phyloP scores from a whole-genome alignment of 1,140 invertebrate species.

The Trypoxylus dichotomus region DNA sequence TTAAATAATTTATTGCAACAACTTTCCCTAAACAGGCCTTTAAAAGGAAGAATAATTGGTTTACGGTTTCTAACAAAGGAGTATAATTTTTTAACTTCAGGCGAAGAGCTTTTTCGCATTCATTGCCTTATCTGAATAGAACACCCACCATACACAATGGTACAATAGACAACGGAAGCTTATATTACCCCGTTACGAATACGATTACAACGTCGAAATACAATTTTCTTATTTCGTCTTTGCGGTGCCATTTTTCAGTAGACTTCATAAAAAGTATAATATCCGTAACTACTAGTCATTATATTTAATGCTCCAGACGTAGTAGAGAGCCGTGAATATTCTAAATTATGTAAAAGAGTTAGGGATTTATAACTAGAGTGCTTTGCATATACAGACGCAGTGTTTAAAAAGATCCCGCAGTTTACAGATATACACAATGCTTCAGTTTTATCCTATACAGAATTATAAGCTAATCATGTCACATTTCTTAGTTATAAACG shows the following conservation, averaged over 20 bases:
- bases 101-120: neutral
- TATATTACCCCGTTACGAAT: neutral
- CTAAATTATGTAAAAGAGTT: too few relatives aligned
- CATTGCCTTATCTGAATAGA: conserved; percentile 18
- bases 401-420: too few relatives aligned
- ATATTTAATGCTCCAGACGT: too few relatives aligned
- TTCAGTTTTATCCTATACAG: too few relatives aligned
- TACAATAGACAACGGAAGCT: conserved; percentile 25
- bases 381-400: too few relatives aligned
- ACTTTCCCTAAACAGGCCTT: conserved; percentile 1
- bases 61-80: neutral
- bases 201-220: neutral
- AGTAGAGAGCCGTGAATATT: too few relatives aligned
- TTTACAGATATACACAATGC: too few relatives aligned
- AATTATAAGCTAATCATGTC: too few relatives aligned
- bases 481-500: too few relatives aligned
- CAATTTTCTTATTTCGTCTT: neutral
- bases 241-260: neutral
- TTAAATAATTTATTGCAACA: conserved; percentile 21
- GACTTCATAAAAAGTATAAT: too few relatives aligned
- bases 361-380: too few relatives aligned
- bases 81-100: neutral
- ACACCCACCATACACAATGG: neutral
- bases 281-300: too few relatives aligned
- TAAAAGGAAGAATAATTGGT: conserved; percentile 1